Base-by-base conservation (phyloP, 2,888 invertebrate genomes). In the Hypolimnas misippus region DNA sequence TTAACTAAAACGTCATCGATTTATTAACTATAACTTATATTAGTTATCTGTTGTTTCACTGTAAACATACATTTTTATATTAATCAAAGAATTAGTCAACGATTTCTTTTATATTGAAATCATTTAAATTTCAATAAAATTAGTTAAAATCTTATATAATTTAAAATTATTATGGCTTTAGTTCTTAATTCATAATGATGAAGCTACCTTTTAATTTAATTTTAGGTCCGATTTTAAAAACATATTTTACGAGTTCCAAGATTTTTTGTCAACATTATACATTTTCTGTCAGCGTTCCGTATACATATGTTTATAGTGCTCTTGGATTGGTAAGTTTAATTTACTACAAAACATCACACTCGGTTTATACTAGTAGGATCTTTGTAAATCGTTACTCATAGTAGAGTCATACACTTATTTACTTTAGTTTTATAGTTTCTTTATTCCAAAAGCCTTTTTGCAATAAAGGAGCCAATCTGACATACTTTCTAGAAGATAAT, bases 131-230 rank as follows among this genome's bases (percentile, higher is more conserved):
- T n/a, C n/a, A n/a, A n/a, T n/a, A n/a, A n/a, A n/a, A n/a, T 35
- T 12, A 12, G 10, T 12, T 35, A 3, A 35, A 12, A 35, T 35
- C n/a, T 12, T 35, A 12, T 6, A 35, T 35, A 2, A 25, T 25
- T 25, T 25, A 2, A 49, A 14, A 29, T 29, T 49, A 5, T 6
- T 14, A 49, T 19, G 17, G 44, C 19, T 8, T 17, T 44, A 44
- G 17, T 17, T 14, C 25, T 35, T n/a, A 40, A 19, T 19, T 29
- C 7, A 0, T 16, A 1, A 72, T 62, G 35, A 87, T 88, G 88
- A 89, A 88, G 68, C 72, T 89, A 55, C 88, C 88, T 0, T 87
- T 87, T 61, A 79, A 74, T 65, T 62, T 72, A 49, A 54, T 88
- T 42, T 67, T 89, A 58, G 76, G 76, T 35, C 84, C 83, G 2